phyloP scores from a whole-genome alignment of 2,113 vertebrate species.

The Egretta garzetta region DNA sequence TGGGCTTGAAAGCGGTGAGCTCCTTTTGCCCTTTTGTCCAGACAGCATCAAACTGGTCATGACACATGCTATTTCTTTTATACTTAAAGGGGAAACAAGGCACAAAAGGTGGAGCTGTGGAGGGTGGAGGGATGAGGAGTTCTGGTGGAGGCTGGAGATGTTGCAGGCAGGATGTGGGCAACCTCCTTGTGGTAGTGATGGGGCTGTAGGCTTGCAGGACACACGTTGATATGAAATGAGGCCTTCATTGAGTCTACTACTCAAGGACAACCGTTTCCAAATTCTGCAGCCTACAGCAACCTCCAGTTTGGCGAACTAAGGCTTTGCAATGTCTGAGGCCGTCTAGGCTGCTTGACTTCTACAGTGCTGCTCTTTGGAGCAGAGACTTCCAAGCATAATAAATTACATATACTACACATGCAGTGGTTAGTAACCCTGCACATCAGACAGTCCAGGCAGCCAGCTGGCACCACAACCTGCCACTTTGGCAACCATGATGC shows the following conservation, averaged over 20 bases:
- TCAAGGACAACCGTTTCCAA: not conserved
- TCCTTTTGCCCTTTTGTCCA: not conserved
- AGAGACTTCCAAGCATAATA: not conserved
- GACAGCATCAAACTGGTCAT: not conserved
- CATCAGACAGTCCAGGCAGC: not conserved
- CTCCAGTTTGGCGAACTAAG: not conserved
- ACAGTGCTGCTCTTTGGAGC: not conserved
- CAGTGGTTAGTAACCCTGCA: not conserved
- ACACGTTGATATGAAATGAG: not conserved
- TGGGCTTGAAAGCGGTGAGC: not conserved
- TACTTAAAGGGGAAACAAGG: not conserved
- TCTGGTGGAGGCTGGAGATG: not conserved
- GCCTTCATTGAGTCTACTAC: not conserved
- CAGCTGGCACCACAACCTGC: not conserved
- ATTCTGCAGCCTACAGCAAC: not conserved
- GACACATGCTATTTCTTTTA: not conserved
- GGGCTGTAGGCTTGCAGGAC: not conserved
- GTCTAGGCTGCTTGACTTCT: not conserved
- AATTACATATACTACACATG: not conserved
- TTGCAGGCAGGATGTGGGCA: not conserved
- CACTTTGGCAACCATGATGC: not conserved
- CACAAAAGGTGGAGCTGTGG: not conserved
- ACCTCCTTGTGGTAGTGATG: not conserved
- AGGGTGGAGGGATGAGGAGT: not conserved
- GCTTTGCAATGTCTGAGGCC: not conserved